These are phyloP conservation scores for Leptinotarsa defecta DNA, from an alignment of 1,140 invertebrate genomes.

Conservation along the genomic window DNA sequence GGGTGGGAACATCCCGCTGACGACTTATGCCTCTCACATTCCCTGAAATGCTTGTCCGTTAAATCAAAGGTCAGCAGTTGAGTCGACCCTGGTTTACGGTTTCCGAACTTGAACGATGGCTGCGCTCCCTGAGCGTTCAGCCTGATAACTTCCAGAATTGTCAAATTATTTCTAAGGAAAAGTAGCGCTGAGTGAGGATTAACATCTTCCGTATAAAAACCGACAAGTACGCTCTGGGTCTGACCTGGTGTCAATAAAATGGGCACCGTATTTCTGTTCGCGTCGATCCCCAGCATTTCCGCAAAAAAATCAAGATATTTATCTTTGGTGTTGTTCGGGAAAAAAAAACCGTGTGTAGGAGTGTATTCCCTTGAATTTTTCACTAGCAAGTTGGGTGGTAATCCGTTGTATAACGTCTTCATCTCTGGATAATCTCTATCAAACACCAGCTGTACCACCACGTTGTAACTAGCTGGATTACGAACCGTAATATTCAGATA, in stretches of 20 bases:
- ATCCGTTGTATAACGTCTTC: conserved; percentile 58
- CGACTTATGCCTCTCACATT: conserved; percentile 71
- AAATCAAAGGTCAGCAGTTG: conserved; percentile 84
- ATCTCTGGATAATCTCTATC: conserved; percentile 63
- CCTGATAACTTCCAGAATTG: conserved; percentile 83
- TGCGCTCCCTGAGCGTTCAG: conserved; percentile 81
- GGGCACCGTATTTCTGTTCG: conserved; percentile 43
- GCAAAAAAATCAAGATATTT: conserved; percentile 37
- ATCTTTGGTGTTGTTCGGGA: conserved; percentile 35
- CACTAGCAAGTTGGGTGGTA: conserved; percentile 54
- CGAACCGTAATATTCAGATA: conserved; percentile 64
- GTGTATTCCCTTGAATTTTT: conserved; percentile 25
- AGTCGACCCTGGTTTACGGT: conserved; percentile 77
- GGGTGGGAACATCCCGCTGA: conserved; percentile 57
- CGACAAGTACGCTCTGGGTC: conserved; percentile 42
- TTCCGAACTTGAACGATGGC: conserved; percentile 90
- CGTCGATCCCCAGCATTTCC: conserved; percentile 38
- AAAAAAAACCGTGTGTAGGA: conserved; percentile 46
- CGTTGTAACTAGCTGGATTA: conserved; percentile 66
- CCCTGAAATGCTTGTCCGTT: conserved; percentile 78
- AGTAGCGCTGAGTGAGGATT: conserved; percentile 56
- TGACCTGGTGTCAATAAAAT: conserved; percentile 58
- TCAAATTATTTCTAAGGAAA: conserved; percentile 84
- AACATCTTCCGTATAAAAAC: conserved; percentile 53
- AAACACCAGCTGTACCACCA: conserved; percentile 68